These are phyloP conservation scores for Pocillopora damicornis DNA, from an alignment of 64 coral and sea anemone species.

Conservation along the genomic window DNA sequence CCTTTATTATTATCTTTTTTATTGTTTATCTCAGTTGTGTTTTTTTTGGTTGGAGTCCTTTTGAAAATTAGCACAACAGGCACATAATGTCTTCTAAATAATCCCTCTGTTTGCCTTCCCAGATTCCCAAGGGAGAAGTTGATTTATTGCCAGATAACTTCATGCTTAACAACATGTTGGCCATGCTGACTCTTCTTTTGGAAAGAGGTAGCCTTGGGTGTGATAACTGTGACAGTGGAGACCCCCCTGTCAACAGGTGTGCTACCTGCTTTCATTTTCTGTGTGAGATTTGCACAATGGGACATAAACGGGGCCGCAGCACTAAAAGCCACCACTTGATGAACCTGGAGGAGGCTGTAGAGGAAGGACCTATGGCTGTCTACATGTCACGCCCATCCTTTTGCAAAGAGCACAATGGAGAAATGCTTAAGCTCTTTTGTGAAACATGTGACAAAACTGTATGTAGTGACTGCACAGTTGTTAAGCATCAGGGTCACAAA, in stretches of 20 bases:
- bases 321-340: not conserved
- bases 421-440: slow-evolving; percentile 10
- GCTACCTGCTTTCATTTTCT: not conserved
- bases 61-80: not conserved
- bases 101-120: no score
- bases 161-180: slow-evolving; percentile 16
- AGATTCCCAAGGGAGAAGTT: slow-evolving; percentile 25
- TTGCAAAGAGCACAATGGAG: slow-evolving; percentile 9
- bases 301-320: not conserved
- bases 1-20: not conserved
- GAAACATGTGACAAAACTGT: slow-evolving; percentile 3
- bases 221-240: slow-evolving; percentile 14
- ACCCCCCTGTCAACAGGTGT: slow-evolving; percentile 13
- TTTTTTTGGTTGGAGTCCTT: no score
- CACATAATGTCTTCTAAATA: not conserved
- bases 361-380: not conserved
- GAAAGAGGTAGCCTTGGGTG: not conserved
- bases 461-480: slow-evolving; percentile 9
- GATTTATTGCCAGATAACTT: slow-evolving; percentile 13
- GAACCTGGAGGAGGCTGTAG: slow-evolving; percentile 8
- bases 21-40: not conserved
- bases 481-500: slow-evolving; percentile 16
- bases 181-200: not conserved
- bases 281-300: not conserved
- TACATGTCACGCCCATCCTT: not conserved